Evolutionary conservation across 1,140 invertebrate genomes (phyloP).

Genomic region (Calliphora vicina): DNA sequence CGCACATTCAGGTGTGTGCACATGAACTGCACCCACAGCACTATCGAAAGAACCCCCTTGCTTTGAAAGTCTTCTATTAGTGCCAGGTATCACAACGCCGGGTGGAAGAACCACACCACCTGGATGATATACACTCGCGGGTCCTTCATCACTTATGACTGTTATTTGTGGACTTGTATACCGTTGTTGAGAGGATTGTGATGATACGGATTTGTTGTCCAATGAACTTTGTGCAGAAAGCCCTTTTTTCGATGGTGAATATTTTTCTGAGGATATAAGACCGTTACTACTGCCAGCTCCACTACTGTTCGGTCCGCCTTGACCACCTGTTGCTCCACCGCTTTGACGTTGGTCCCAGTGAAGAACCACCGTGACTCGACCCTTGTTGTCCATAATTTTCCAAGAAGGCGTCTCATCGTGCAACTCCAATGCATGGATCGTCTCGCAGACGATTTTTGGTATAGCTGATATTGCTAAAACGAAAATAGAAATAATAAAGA

Average conservation of each 20-base stretch:
- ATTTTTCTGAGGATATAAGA: slow-evolving; percentile 76
- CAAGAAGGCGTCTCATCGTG: slow-evolving; percentile 95
- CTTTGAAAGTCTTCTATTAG: slow-evolving; percentile 69
- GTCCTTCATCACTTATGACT: slow-evolving; percentile 87
- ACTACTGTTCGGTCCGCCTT: slow-evolving; percentile 65
- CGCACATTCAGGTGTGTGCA: slow-evolving; percentile 84
- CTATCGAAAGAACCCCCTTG: slow-evolving; percentile 78
- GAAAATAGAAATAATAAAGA: no score
- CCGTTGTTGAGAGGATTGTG: slow-evolving; percentile 66
- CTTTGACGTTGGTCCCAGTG: slow-evolving; percentile 87
- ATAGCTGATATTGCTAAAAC: slow-evolving; percentile 90
- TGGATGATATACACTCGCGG: slow-evolving; percentile 64
- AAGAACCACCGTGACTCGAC: slow-evolving; percentile 90
- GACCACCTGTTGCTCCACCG: slow-evolving; percentile 65
- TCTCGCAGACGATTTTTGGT: slow-evolving; percentile 95
- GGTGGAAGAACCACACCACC: slow-evolving; percentile 59
- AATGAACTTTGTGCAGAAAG: slow-evolving; percentile 73
- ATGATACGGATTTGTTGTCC: slow-evolving; percentile 70
- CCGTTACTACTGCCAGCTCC: slow-evolving; percentile 73
- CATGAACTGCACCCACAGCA: slow-evolving; percentile 73
- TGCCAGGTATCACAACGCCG: slow-evolving; percentile 59
- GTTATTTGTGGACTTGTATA: slow-evolving; percentile 84
- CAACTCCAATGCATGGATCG: slow-evolving; percentile 90
- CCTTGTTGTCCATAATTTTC: slow-evolving; percentile 97
- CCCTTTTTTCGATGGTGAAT: slow-evolving; percentile 66